Base-by-base conservation (phyloP, 2,113 vertebrate genomes). In the Callaeas wilsoni region DNA sequence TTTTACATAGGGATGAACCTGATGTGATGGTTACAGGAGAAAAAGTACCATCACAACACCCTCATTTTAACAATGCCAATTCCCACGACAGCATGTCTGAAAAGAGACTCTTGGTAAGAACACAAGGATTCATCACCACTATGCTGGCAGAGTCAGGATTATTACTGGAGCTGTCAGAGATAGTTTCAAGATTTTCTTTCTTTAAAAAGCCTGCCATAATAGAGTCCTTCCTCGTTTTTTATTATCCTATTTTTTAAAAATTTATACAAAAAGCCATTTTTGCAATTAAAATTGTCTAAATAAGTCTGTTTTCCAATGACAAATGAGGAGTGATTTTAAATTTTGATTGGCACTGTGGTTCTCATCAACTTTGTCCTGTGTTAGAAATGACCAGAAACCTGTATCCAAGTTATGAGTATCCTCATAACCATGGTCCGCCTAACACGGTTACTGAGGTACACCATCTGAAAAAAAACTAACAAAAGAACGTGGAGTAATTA, bases 21-120 rank as follows among this genome's bases (percentile, higher is more conserved):
- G 47, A 53, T 73, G 23, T 37, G 85, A 76, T 1, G 3, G 27
- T 22, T 71, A 49, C 21, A 71, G 44, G n/a, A 78, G 41, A 23
- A 79, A 46, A 82, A 57, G 20, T 63, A 33, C 20, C 35, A 55
- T 53, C 44, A 73, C 25, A 81, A 50, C 1, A 10, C 6, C 10
- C 50, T 57, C 26, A n/a, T 76, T 90, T 90, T 90, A 83, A 76
- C 62, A 87, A 69, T 59, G 64, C 17, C 79, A 81, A 32, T 74
- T 94, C 71, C 41, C 68, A 46, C 57, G 62, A 76, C 69, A 96
- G 74, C 26, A 42, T 33, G 41, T 69, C 50, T 93, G 78, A 91
- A 95, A 94, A 94, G 60, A 83, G 6, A 33, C 6, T 81, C 17
- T 27, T 59, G 29, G 63, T 90, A 27, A 76, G 55, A 96, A 77